Evolutionary conservation across 2,113 vertebrate genomes (phyloP), one percentile per base, ranked within the genome.

Genomic region (Redunca redunca): DNA sequence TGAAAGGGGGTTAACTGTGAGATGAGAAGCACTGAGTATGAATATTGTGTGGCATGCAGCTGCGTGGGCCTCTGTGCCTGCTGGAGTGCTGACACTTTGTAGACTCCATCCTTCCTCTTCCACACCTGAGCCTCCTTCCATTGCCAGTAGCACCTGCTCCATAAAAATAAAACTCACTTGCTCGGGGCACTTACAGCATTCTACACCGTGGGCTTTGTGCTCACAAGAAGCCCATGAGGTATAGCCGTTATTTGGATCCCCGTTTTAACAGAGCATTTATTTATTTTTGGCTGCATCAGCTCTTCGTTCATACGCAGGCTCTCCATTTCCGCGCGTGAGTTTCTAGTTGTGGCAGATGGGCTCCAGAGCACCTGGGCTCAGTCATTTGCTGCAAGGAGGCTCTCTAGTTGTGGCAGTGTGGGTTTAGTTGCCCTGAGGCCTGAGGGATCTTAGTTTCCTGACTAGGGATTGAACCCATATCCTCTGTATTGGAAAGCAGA

Each of bases 301-400:
- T 78, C 13, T 46, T 16, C 2, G 74, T 26, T 46, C 40, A 26
- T 9, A 78, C 16, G 40, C 40, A 46, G 43, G 74, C 13, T 46
- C 40, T 77, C 4, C 7, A 0, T 28, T 78, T 15, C 1, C 2
- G 25, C 0, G 7, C 28, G 40, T 16, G 74, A 78, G 40, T 43
- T 77, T 77, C 40, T 77, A 43, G 23, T 43, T 43, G 40, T 8
- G 40, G 71, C 6, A 3, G 40, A 43, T 26, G 36, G 71, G 40
- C 71, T 77, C 71, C 36, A 43, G 71, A 7, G 23, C 1, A 2
- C 36, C 1, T 77, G 40, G 40, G 40, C 40, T 77, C 71, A 14
- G 40, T 26, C 2, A 2, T 77, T 77, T 77, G 71, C 40, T 77
- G 23, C 71, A 26, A 43, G 40, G 40, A 43, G 40, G 71, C 71